Percentiles rank a stretch among this genome's conserved stretches.
phyloP scores from a whole-genome alignment of 2,888 invertebrate genomes.

The Atrina japonica region DNA sequence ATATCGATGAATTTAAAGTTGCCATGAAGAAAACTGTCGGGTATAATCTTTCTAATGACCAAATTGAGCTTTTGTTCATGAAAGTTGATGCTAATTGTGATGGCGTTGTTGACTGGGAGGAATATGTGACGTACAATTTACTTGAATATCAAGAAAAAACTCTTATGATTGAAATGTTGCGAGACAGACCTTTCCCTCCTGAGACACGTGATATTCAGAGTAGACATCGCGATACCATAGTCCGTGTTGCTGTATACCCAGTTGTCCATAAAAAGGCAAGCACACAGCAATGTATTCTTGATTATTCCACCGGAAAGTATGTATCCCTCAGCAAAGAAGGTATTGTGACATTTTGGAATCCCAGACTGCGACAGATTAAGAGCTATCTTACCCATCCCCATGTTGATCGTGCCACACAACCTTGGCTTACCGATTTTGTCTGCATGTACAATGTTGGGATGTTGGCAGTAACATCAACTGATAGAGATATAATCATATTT shows the following conservation, averaged over 20 bases:
- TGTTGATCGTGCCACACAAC: slow-evolving; percentile 83
- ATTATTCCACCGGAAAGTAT: slow-evolving; percentile 86
- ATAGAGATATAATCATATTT: slow-evolving; percentile 89
- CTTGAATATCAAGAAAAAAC: slow-evolving; percentile 84
- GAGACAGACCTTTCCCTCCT: slow-evolving; percentile 65
- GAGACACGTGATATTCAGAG: slow-evolving; percentile 84
- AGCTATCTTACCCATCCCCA: slow-evolving; percentile 56
- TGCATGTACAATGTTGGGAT: slow-evolving; percentile 89
- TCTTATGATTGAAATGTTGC: slow-evolving; percentile 68
- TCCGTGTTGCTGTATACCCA: slow-evolving; percentile 78
- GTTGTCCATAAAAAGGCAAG: slow-evolving; percentile 51
- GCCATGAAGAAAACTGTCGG: slow-evolving; percentile 71
- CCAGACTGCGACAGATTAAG: slow-evolving; percentile 84
- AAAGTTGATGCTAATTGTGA: slow-evolving; percentile 83
- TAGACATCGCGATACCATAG: slow-evolving; percentile 86
- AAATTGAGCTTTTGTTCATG: slow-evolving; percentile 74
- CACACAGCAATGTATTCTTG: slow-evolving; percentile 65
- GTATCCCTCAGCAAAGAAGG: slow-evolving; percentile 90
- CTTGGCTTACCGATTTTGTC: slow-evolving; percentile 88
- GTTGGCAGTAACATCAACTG: slow-evolving; percentile 89
- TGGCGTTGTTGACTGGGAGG: slow-evolving; percentile 86
- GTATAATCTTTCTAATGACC: slow-evolving; percentile 63
- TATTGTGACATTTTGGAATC: slow-evolving; percentile 88
- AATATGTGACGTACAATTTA: slow-evolving; percentile 88
- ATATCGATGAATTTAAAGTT: slow-evolving; percentile 70